Evolutionary conservation across 2,113 vertebrate species (phyloP), one percentile per base, ranked within the genome.

Genomic region (Climacteris rufus): DNA sequence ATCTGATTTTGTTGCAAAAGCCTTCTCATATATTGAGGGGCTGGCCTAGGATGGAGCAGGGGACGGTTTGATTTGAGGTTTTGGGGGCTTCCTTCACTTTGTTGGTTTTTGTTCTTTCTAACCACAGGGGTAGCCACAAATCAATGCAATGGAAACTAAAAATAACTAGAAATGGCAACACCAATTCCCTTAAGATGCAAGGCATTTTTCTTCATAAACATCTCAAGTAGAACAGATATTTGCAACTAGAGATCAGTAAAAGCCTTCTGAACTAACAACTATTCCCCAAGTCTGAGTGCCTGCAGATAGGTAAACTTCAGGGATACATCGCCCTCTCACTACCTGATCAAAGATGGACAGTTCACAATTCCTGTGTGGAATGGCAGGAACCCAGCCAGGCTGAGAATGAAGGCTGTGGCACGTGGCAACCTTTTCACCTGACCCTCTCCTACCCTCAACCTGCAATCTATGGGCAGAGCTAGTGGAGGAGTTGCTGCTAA

Each of bases 391-490:
- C 39, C 53, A 68, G 0, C 10, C 6, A 11, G 4, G 15, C 30
- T 7, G 37, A 13, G 31, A 90, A 45, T 1, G 7, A 44, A 40
- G 24, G 28, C 25, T 52, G 27, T 13, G 7, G 11, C 35, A 5
- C 4, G 13, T 7, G 6, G 3, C 16, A 15, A 30, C 23, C 3
- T 47, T 57, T 47, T 6, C 22, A 17, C 9, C 10, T 3, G 11
- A 37, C 3, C 14, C 15, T 68, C 42, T 68, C n/a, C 60, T 10
- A 10, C 9, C 11, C 33, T 23, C 19, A 16, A 3, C 8, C 6
- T 0, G 4, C 11, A 27, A 24, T 23, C 13, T 15, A 49, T 4
- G 11, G 4, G 5, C 10, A 66, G 24, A 71, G 11, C 7, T 57
- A 27, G 6, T 1, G 25, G 19, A 80, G 53, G 15, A 52, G 40